Percentiles rank a stretch among this genome's conserved stretches.
Evolutionary conservation across 2,888 invertebrate genomes (phyloP).

Genomic region (Diarsia rubi): DNA sequence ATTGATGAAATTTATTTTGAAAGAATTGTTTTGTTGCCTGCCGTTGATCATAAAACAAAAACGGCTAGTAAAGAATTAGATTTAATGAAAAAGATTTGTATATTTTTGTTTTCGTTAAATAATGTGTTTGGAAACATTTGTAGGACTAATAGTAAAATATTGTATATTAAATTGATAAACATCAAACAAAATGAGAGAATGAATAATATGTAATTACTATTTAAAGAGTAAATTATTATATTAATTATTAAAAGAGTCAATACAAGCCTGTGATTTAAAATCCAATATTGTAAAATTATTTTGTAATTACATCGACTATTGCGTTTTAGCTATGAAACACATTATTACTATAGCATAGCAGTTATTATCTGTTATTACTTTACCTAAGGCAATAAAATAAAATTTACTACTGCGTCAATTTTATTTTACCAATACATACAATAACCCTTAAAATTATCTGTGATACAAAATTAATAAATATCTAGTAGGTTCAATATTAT

Average conservation of each 20-base stretch:
- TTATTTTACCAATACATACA: background rate
- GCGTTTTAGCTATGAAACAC: background rate
- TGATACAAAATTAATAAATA: background rate
- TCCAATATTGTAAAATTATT: no score
- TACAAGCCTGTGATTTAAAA: no score
- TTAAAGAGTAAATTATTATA: no score
- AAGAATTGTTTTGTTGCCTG: background rate
- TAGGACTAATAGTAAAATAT: no score
- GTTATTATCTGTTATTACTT: background rate
- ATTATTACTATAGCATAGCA: background rate
- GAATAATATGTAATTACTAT: no score
- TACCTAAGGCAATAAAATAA: background rate
- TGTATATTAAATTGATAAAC: background rate
- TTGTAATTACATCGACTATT: background rate
- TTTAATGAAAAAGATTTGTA: background rate
- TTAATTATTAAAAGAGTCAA: no score
- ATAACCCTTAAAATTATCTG: background rate
- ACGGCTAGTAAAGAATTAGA: background rate
- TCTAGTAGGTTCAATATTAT: background rate
- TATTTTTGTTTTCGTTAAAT: background rate
- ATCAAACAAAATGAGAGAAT: no score
- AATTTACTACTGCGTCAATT: background rate
- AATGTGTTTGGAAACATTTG: background rate
- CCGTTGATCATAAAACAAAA: background rate
- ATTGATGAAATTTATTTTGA: background rate